Conservation (phyloP, 2,797 vertebrate species). For the Prionace glauca region DNA sequence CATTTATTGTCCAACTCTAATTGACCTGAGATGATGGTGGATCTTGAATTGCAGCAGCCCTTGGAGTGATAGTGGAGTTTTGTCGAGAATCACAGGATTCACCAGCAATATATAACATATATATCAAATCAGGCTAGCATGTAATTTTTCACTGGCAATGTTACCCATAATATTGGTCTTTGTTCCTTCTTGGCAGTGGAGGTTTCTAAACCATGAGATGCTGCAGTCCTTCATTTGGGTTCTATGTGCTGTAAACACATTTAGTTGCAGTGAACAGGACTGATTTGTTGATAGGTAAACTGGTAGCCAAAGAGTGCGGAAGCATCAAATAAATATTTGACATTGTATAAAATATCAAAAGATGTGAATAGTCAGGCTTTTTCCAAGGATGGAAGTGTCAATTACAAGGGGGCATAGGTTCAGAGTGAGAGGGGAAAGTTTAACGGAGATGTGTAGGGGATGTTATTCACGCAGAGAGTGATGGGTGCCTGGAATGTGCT, state of each 20-base stretch:
- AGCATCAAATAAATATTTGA: neutral
- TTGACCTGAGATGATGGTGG: neutral
- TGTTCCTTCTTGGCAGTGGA: neutral
- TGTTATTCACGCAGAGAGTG: too few relatives aligned
- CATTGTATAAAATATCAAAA: neutral
- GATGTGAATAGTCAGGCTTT: too few relatives aligned
- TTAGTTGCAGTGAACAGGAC: neutral
- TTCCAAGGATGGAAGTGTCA: too few relatives aligned
- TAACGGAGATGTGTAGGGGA: too few relatives aligned
- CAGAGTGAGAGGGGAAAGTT: too few relatives aligned
- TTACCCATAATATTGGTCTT: neutral
- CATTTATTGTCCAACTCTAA: neutral
- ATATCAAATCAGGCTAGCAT: too few relatives aligned
- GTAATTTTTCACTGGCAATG: neutral
- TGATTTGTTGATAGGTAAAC: neutral
- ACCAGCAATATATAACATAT: neutral
- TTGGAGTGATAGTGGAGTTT: neutral
- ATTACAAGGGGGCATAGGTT: too few relatives aligned
- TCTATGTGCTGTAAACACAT: neutral
- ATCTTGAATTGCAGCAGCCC: neutral
- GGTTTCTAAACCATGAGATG: neutral
- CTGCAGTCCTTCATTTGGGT: neutral
- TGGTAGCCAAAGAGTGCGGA: neutral
- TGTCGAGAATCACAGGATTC: neutral
- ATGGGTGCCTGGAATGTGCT: too few relatives aligned